These are phyloP conservation scores for Drosophila aff. DNA, from an alignment of 1,140 invertebrate species.

Conservation along the genomic window DNA sequence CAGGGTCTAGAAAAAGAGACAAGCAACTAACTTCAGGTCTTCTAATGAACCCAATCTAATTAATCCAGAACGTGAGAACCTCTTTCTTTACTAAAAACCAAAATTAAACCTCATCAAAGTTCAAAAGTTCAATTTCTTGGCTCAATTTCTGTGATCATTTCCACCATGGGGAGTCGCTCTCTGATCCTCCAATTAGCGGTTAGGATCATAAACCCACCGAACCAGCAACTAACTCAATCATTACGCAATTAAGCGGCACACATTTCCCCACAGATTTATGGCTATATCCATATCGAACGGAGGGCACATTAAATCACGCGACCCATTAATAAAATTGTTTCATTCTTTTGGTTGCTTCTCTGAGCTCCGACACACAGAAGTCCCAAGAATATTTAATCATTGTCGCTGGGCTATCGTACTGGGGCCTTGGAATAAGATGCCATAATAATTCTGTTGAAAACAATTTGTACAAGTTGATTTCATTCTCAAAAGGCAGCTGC, in stretches of 20 bases:
- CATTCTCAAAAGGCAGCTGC: constrained; percentile 43
- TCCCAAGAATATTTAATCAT: constrained; percentile 78
- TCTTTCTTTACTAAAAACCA: neutral
- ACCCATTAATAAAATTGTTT: constrained; percentile 79
- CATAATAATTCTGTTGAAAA: constrained; percentile 80
- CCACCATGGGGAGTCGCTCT: constrained; percentile 54
- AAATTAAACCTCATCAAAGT: constrained; percentile 23
- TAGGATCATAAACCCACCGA: constrained; percentile 57
- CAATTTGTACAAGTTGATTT: constrained; percentile 77
- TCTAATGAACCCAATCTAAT: neutral
- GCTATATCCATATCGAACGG: constrained; percentile 34
- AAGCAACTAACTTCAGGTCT: neutral
- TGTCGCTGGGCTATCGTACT: constrained; percentile 59
- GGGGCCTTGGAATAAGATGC: constrained; percentile 49
- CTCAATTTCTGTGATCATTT: constrained; percentile 49
- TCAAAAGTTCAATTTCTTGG: constrained; percentile 39
- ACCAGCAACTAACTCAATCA: constrained; percentile 73
- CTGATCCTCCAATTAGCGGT: constrained; percentile 63
- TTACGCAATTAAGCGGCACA: constrained; percentile 70
- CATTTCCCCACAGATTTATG: constrained; percentile 50
- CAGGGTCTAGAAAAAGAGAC: neutral
- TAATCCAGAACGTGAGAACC: constrained; percentile 43
- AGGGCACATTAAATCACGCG: constrained; percentile 75
- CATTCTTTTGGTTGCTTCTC: constrained; percentile 17
- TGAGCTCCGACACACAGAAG: constrained; percentile 61